Evolutionary conservation across 2,797 vertebrate species (phyloP).

Genomic region (Syngnathus rostellatus): DNA sequence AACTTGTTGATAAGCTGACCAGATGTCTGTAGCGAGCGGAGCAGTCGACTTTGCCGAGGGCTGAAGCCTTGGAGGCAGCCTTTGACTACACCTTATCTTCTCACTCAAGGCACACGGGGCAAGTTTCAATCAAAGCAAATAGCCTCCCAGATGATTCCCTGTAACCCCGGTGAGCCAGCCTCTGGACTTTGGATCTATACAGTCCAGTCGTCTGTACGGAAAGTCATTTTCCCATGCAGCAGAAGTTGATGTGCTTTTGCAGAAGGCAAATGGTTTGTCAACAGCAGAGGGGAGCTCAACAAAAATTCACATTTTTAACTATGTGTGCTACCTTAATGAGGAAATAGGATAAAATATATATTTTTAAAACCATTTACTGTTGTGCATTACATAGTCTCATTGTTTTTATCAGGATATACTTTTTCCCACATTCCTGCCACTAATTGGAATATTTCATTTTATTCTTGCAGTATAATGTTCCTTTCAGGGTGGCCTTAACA

Average conservation of each 20-base stretch:
- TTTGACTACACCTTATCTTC: conserved; percentile 36
- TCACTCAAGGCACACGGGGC: conserved; percentile 23
- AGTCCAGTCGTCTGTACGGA: background rate
- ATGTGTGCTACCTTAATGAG: too few relatives aligned
- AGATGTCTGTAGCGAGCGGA: background rate
- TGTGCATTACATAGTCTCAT: too few relatives aligned
- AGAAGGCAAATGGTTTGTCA: background rate
- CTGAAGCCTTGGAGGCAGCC: conserved; percentile 24
- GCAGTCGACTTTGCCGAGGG: conserved; percentile 21
- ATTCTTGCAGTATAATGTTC: too few relatives aligned
- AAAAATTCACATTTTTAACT: too few relatives aligned
- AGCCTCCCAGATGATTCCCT: conserved; percentile 18
- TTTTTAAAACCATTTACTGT: too few relatives aligned
- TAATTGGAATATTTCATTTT: too few relatives aligned
- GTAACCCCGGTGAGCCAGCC: conserved; percentile 13
- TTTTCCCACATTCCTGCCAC: too few relatives aligned
- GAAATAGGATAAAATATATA: background rate
- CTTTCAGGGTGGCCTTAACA: too few relatives aligned
- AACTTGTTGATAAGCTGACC: conserved; percentile 1
- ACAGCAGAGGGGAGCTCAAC: too few relatives aligned
- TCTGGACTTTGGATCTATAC: background rate
- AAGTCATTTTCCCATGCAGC: background rate
- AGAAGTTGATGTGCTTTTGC: background rate
- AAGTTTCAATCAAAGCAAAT: conserved; percentile 30
- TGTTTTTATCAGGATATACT: background rate